These are phyloP conservation scores for Solea senegalensis DNA, from an alignment of 2,113 vertebrate genomes.

Conservation along the genomic window DNA sequence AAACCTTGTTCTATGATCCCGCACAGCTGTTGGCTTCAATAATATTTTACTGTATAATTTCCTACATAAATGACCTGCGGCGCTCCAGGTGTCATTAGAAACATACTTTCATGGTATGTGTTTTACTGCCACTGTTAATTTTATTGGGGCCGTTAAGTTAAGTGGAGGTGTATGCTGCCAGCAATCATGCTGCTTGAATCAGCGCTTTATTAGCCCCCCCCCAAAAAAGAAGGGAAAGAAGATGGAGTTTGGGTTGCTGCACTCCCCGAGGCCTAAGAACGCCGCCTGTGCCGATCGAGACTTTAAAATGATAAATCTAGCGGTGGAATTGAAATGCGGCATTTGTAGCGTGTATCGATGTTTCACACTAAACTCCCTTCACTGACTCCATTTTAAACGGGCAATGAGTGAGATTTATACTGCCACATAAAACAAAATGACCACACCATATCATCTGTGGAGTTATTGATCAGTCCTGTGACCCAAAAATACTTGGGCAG, in stretches of 20 bases:
- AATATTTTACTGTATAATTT: conserved; percentile 79
- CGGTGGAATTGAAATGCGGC: conserved; percentile 40
- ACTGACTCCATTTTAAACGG: conserved; percentile 39
- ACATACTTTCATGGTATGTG: conserved; percentile 76
- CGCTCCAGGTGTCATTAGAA: conserved; percentile 80
- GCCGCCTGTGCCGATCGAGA: not conserved
- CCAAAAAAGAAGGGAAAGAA: conserved; percentile 10
- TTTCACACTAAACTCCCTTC: conserved; percentile 38
- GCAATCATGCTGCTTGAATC: conserved; percentile 69
- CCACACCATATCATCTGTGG: conserved; percentile 40
- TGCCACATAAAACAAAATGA: conserved; percentile 46
- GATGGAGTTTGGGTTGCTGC: conserved; percentile 29
- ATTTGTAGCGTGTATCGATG: conserved; percentile 28
- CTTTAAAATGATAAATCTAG: conserved; percentile 12
- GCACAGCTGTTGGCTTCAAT: conserved; percentile 60
- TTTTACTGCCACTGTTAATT: conserved; percentile 82
- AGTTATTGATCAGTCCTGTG: conserved; percentile 48
- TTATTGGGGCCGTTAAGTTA: conserved; percentile 78
- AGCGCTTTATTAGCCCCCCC: conserved; percentile 61
- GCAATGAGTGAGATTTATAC: conserved; percentile 46
- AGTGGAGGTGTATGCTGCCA: conserved; percentile 76
- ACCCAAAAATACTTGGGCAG: conserved; percentile 30
- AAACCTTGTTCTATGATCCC: not conserved
- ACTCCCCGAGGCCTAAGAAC: not conserved
- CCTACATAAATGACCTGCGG: conserved; percentile 72